Conservation (phyloP, 2,113 vertebrate genomes). For the Marmota flaviventris region DNA sequence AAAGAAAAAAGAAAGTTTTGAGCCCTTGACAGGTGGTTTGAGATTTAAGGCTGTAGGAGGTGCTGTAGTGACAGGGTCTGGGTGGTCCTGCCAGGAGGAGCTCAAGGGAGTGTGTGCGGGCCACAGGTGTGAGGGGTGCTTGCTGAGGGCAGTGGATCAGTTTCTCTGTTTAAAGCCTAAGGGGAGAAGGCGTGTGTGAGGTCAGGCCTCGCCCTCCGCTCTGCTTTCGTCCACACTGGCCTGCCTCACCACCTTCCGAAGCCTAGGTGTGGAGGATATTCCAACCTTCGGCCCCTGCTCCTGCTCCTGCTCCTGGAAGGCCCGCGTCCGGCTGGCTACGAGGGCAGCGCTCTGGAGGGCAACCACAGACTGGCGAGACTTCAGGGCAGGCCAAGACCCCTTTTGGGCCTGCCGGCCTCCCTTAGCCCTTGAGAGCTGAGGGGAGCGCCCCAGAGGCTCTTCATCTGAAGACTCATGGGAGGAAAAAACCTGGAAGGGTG, state of each 20-base stretch:
- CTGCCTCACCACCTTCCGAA: slow-evolving; percentile 83
- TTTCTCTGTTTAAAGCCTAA: neutral
- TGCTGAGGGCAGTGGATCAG: neutral
- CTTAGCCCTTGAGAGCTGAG: neutral
- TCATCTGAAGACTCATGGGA: slow-evolving; percentile 62
- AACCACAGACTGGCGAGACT: slow-evolving; percentile 71
- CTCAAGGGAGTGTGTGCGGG: neutral
- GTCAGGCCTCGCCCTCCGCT: slow-evolving; percentile 61
- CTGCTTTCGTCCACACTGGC: slow-evolving; percentile 80
- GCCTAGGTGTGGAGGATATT: neutral
- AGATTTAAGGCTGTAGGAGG: neutral
- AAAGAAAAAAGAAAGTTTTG: neutral
- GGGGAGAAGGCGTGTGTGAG: accelerated
- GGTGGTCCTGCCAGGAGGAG: too few species aligned
- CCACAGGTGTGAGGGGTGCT: neutral
- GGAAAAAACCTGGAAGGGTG: slow-evolving; percentile 78
- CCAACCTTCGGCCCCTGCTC: neutral
- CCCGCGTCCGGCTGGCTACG: slow-evolving; percentile 71
- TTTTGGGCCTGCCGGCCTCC: neutral
- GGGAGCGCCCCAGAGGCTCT: neutral
- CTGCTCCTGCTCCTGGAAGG: slow-evolving; percentile 59
- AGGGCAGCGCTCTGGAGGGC: slow-evolving; percentile 66
- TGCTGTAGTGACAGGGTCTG: neutral
- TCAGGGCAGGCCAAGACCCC: slow-evolving; percentile 71
- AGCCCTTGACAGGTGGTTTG: slow-evolving; percentile 60